Evolutionary conservation across 2,797 vertebrate genomes (phyloP).

Genomic region (Leontopithecus rosalia): DNA sequence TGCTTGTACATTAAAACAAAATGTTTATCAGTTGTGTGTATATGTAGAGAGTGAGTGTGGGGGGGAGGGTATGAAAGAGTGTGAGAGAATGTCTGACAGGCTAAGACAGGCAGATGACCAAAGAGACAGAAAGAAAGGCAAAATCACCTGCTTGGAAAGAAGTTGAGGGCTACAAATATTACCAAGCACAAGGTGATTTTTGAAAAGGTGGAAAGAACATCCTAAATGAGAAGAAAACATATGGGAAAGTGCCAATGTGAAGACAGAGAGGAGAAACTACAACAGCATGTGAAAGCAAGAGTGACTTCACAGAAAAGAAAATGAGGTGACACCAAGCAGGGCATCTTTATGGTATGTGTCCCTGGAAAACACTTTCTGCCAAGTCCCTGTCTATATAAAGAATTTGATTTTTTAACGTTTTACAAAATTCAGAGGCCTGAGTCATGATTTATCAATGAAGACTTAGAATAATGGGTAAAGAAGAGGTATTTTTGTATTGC

Average conservation of each 20-base stretch:
- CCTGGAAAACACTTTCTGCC: background rate
- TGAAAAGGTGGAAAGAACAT: background rate
- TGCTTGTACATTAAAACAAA: background rate
- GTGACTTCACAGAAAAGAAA: background rate
- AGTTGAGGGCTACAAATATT: background rate
- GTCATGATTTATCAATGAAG: background rate
- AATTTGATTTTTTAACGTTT: background rate
- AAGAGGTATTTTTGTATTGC: background rate
- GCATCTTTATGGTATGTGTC: background rate
- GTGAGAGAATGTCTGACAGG: background rate
- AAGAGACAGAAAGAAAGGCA: background rate
- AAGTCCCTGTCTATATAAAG: background rate
- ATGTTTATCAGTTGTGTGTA: background rate
- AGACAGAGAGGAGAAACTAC: background rate
- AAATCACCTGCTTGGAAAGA: background rate
- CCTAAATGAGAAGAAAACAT: background rate
- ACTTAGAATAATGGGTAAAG: background rate
- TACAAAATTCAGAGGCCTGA: background rate
- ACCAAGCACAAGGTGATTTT: background rate
- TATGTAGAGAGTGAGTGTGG: background rate
- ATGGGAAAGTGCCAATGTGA: background rate
- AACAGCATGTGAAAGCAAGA: background rate
- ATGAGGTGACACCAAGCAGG: background rate
- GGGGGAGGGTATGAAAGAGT: background rate
- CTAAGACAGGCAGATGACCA: background rate